phyloP scores from a whole-genome alignment of 2,888 invertebrate genomes.

The Agrilus cyanescens region DNA sequence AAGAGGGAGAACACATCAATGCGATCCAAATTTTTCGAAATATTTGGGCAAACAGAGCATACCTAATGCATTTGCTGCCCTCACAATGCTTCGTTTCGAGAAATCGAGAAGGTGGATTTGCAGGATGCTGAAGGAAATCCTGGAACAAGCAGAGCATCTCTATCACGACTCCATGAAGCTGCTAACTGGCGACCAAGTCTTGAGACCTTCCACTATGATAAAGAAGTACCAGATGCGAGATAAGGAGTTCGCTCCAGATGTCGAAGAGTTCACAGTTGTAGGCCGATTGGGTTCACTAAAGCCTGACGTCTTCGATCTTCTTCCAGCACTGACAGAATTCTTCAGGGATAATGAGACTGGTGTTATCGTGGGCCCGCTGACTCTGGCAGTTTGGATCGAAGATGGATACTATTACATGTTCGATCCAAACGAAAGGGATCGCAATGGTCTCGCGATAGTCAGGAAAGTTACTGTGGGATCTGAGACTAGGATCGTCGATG shows the following conservation, averaged over 20 bases:
- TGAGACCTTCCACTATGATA: constrained; percentile 19
- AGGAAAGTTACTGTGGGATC: constrained; percentile 18
- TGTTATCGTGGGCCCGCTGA: constrained; percentile 32
- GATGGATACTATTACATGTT: constrained; percentile 34
- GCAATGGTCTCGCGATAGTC: constrained; percentile 21
- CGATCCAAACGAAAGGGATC: constrained; percentile 35
- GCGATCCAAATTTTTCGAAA: constrained; percentile 26
- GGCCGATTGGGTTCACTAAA: constrained; percentile 29
- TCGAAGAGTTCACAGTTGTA: constrained; percentile 27
- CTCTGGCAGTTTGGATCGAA: constrained; percentile 35
- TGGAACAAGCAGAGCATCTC: constrained; percentile 29
- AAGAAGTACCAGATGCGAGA: constrained; percentile 24
- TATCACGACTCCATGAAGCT: constrained; percentile 26
- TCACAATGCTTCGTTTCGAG: constrained; percentile 29
- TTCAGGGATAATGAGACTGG: constrained; percentile 30
- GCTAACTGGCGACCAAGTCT: constrained; percentile 12
- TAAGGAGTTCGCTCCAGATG: constrained; percentile 22
- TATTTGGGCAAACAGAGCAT: constrained; percentile 27
- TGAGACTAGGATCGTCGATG: constrained; percentile 18
- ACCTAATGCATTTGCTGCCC: constrained; percentile 30
- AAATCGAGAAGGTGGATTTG: constrained; percentile 33
- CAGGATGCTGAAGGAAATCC: constrained; percentile 29
- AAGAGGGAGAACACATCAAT: constrained; percentile 28
- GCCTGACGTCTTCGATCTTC: constrained; percentile 27
- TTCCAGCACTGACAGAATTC: constrained; percentile 29